Evolutionary conservation across 2,113 vertebrate species (phyloP).

Genomic region (Orientallactaga bullata): DNA sequence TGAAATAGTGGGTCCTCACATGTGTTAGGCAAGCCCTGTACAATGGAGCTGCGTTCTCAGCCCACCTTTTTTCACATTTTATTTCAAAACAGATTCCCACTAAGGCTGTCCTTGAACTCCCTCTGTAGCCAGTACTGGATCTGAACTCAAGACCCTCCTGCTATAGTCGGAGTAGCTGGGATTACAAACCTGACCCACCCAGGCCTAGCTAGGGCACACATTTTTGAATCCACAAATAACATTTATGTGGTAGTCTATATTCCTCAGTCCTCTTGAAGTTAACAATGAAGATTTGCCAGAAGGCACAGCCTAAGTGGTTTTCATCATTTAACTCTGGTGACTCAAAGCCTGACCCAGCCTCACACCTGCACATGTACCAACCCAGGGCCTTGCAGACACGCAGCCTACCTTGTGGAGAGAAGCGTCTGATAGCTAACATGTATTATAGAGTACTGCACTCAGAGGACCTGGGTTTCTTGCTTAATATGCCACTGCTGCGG

Average conservation of each 20-base stretch:
- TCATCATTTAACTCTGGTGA: not conserved
- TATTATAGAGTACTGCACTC: not conserved
- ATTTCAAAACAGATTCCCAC: not conserved
- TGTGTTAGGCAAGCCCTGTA: not conserved
- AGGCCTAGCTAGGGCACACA: not conserved
- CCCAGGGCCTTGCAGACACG: not conserved
- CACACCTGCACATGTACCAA: not conserved
- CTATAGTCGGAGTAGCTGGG: not conserved
- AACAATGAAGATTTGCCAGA: not conserved
- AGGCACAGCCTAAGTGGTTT: not conserved
- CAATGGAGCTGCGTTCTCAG: not conserved
- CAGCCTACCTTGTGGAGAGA: not conserved
- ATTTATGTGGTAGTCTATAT: not conserved
- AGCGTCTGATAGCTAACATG: not conserved
- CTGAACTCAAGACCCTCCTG: not conserved
- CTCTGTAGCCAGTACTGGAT: not conserved
- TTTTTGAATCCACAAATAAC: not conserved
- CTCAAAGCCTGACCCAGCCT: slow-evolving; percentile 7
- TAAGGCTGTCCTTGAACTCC: not conserved
- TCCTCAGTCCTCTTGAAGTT: not conserved
- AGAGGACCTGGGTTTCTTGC: not conserved
- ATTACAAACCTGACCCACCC: not conserved
- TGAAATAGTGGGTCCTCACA: not conserved
- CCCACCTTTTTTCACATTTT: too few relatives aligned
- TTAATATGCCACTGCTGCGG: not conserved